These are phyloP conservation scores for Pachymerium ferrugineum DNA, from an alignment of 2,888 invertebrate species.

Conservation along the genomic window DNA sequence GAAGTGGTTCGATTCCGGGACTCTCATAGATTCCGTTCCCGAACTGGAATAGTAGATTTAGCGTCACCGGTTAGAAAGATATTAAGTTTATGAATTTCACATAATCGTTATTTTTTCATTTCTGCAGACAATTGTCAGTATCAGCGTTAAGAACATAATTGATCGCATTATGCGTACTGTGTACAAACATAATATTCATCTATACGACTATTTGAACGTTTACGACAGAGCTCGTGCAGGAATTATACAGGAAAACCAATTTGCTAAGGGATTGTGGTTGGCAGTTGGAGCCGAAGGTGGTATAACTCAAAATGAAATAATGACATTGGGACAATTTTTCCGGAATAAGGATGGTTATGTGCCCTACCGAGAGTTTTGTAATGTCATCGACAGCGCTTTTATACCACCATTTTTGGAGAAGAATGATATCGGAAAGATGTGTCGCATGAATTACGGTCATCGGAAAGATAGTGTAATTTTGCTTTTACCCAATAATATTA, in stretches of 20 bases:
- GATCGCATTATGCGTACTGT: slow-evolving; percentile 19
- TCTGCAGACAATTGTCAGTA: background rate
- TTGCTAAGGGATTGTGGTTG: slow-evolving; percentile 29
- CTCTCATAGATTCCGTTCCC: slow-evolving; percentile 1
- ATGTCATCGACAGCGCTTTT: slow-evolving; percentile 29
- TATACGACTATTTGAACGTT: slow-evolving; percentile 30
- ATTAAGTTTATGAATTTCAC: background rate
- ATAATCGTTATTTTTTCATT: background rate
- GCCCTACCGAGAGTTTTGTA: slow-evolving; percentile 31
- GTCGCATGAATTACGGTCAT: slow-evolving; percentile 24
- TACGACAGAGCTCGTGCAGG: slow-evolving; percentile 21
- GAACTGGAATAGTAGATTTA: background rate
- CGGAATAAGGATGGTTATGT: background rate
- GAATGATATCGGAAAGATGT: slow-evolving; percentile 3
- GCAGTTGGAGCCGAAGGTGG: slow-evolving; percentile 28
- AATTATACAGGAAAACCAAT: slow-evolving; percentile 11
- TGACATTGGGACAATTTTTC: slow-evolving; percentile 3
- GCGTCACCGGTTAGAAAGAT: background rate
- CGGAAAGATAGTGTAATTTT: slow-evolving; percentile 9
- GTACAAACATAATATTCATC: slow-evolving; percentile 30
- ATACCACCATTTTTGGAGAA: slow-evolving; percentile 5
- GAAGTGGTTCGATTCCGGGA: slow-evolving; percentile 10
- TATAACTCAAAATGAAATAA: slow-evolving; percentile 16
- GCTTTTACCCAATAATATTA: too few species aligned
- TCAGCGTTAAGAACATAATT: slow-evolving; percentile 30